A percentile compares a stretch with the other conserved stretches of the same genome.
Conservation (phyloP, 2,888 invertebrate species). For the Trichogramma evanescens region DNA sequence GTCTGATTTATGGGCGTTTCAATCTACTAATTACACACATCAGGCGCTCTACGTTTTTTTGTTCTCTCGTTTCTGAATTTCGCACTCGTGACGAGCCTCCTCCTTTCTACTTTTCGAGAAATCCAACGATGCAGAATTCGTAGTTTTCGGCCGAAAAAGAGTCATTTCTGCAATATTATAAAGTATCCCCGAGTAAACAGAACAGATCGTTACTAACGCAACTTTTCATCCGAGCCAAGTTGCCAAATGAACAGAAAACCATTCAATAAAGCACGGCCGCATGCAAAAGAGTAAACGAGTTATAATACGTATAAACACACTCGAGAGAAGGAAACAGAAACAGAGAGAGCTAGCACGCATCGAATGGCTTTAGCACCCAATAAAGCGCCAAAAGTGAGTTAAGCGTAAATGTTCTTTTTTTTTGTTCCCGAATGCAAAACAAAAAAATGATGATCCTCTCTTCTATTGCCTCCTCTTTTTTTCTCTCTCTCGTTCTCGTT, state of each 20-base stretch:
- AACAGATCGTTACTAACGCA: too few species aligned
- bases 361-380: slow-evolving; percentile 42
- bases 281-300: slow-evolving; percentile 25
- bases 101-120: slow-evolving; percentile 1
- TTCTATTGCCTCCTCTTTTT: background rate
- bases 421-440: background rate
- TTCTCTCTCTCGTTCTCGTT: background rate
- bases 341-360: slow-evolving; percentile 11
- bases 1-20: slow-evolving; percentile 22
- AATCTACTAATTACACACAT: slow-evolving; percentile 20
- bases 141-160: too few species aligned
- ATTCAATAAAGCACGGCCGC: slow-evolving; percentile 23
- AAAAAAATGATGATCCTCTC: background rate
- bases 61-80: slow-evolving; percentile 9
- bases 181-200: background rate
- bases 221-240: too few species aligned
- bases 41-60: slow-evolving; percentile 11
- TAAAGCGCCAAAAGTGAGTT: slow-evolving; percentile 25
- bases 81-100: slow-evolving; percentile 11
- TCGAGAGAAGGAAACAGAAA: slow-evolving; percentile 18
- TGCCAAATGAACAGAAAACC: background rate
- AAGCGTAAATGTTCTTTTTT: slow-evolving; percentile 16
- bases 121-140: background rate
- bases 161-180: slow-evolving; percentile 4
- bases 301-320: slow-evolving; percentile 23